These are phyloP conservation scores for Tyrannus savana DNA, from an alignment of 2,113 vertebrate species.

Conservation along the genomic window DNA sequence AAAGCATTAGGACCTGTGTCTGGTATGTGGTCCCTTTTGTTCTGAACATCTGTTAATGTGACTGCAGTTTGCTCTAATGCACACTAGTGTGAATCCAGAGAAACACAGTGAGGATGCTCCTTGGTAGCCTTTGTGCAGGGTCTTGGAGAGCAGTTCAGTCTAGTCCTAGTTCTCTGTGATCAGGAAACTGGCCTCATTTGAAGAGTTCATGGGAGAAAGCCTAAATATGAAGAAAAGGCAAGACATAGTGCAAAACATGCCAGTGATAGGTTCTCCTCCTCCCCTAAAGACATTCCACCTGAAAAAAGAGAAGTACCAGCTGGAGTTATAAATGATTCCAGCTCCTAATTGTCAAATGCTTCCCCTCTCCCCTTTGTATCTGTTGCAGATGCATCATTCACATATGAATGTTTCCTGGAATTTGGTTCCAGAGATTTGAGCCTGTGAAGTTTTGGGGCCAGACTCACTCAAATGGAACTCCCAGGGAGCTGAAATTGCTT, in stretches of 20 bases:
- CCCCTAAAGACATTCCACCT: conserved; percentile 22
- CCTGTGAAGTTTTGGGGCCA: conserved; percentile 53
- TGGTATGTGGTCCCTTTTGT: not conserved
- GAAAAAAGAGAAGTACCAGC: conserved; percentile 54
- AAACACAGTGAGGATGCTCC: not conserved
- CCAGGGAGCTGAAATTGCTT: conserved; percentile 52
- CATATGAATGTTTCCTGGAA: conserved; percentile 59
- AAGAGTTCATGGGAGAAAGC: not conserved
- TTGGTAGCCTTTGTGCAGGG: not conserved
- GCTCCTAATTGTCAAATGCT: conserved; percentile 40
- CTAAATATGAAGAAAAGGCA: not conserved
- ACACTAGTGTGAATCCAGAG: not conserved
- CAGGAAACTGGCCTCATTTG: not conserved
- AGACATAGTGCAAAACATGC: not conserved
- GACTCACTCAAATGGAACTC: conserved; percentile 40
- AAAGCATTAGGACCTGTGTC: not conserved
- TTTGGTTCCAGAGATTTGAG: conserved; percentile 59
- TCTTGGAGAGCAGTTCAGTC: not conserved
- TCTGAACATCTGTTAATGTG: not conserved
- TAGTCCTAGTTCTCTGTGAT: not conserved
- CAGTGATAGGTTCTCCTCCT: conserved; percentile 19
- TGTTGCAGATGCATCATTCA: conserved; percentile 58
- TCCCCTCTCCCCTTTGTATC: conserved; percentile 49
- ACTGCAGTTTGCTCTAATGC: not conserved
- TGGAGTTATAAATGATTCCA: conserved; percentile 46